Evolutionary conservation across 2,888 invertebrate genomes (phyloP), one percentile per base, ranked within the genome.

Genomic region (Corbicula japonica): DNA sequence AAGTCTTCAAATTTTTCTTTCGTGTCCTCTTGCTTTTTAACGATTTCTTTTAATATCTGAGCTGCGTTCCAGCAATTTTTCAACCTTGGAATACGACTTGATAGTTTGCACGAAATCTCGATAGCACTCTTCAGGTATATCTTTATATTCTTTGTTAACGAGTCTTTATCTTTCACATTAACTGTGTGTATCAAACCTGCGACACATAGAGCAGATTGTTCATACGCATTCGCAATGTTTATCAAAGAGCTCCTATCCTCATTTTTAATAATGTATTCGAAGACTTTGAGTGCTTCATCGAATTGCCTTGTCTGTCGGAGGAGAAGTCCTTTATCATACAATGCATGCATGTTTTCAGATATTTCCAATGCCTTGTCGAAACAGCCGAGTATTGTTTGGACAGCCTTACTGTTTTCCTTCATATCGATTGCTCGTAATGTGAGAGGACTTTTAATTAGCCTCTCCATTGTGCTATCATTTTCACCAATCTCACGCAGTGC

Each of bases 131-230:
- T 50, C 4, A 50, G n/a, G n/a, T 48, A 21, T 6, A 50, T 6
- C 12, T 50, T 26, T 5, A n/a, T n/a, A n/a, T n/a, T n/a, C n/a
- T n/a, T n/a, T n/a, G n/a, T n/a, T n/a, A n/a, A n/a, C n/a, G n/a
- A n/a, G n/a, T n/a, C n/a, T n/a, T n/a, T n/a, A n/a, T n/a, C n/a
- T n/a, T n/a, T n/a, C n/a, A n/a, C n/a, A n/a, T n/a, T n/a, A n/a
- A n/a, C n/a, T n/a, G n/a, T n/a, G n/a, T n/a, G n/a, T n/a, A n/a
- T n/a, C n/a, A n/a, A n/a, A n/a, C n/a, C n/a, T n/a, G n/a, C n/a
- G n/a, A n/a, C n/a, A n/a, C n/a, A n/a, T n/a, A 50, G 28, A 50
- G 50, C 50, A 26, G 50, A 4, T n/a, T 50, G 50, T n/a, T 50
- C 50, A n/a, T 50, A 21, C 6, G 28, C 28, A 28, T 50, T 50